Conservation (phyloP, 2,888 invertebrate species). For the Caenorhabditis doughertyi region DNA sequence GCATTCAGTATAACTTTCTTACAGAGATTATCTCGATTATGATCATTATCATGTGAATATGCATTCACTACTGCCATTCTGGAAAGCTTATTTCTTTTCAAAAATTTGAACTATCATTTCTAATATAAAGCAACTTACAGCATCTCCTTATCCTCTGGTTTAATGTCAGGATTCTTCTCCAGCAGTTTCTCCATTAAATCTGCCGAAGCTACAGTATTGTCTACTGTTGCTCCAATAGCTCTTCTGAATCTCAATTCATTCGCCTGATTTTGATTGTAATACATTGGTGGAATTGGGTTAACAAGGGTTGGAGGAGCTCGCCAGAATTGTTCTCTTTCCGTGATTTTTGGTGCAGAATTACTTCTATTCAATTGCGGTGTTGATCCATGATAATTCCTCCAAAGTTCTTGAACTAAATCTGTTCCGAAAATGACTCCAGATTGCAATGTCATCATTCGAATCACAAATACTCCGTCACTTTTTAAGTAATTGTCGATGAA, state of each 20-base stretch:
- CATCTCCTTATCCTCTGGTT: slow-evolving; percentile 47
- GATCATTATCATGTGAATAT: slow-evolving; percentile 42
- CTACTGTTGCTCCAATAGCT: slow-evolving; percentile 70
- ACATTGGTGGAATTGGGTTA: slow-evolving; percentile 38
- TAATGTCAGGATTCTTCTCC: slow-evolving; percentile 20
- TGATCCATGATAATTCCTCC: slow-evolving; percentile 75
- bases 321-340: slow-evolving; percentile 48
- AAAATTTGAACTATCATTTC: too few species aligned
- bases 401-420: slow-evolving; percentile 80
- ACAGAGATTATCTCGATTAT: slow-evolving; percentile 45
- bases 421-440: slow-evolving; percentile 82
- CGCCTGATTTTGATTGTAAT: slow-evolving; percentile 49
- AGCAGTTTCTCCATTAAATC: slow-evolving; percentile 69
- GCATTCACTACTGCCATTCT: slow-evolving; percentile 61
- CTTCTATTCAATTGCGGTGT: slow-evolving; percentile 77
- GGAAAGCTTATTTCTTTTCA: slow-evolving; percentile 23
- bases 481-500: slow-evolving; percentile 80
- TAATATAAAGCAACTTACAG: slow-evolving; percentile 63
- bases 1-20: slow-evolving; percentile 32
- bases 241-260: slow-evolving; percentile 65
- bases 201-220: slow-evolving; percentile 64
- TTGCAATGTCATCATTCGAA: slow-evolving; percentile 82
- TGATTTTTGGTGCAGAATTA: slow-evolving; percentile 73
- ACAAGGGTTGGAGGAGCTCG: slow-evolving; percentile 57
- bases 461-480: slow-evolving; percentile 81